Conservation (phyloP, 2,797 vertebrate genomes). For the Danio aesculapii region DNA sequence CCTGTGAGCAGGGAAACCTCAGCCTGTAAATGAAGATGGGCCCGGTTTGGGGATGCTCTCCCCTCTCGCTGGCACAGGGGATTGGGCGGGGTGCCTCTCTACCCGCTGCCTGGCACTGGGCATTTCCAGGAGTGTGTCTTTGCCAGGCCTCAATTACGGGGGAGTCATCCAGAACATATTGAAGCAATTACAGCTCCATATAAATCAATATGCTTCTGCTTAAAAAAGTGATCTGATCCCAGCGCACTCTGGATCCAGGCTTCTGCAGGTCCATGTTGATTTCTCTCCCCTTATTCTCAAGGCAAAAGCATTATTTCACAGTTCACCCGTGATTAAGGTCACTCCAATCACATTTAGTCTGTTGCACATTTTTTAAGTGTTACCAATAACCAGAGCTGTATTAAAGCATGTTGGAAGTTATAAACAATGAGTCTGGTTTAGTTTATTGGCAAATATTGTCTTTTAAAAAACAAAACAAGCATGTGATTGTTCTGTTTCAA, state of each 20-base stretch:
- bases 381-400: slow-evolving; percentile 1
- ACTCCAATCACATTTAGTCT: slow-evolving; percentile 4
- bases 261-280: slow-evolving; percentile 46
- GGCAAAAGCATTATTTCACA: slow-evolving; percentile 35
- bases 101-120: slow-evolving; percentile 74
- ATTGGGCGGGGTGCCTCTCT: slow-evolving; percentile 68
- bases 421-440: background rate
- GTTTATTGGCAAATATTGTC: background rate
- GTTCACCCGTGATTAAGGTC: slow-evolving; percentile 27
- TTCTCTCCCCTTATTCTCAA: slow-evolving; percentile 38
- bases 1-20: slow-evolving; percentile 22
- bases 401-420: background rate
- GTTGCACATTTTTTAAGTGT: background rate
- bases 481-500: too few species aligned
- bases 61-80: slow-evolving; percentile 47
- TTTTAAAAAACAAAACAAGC: too few species aligned
- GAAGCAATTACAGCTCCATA: slow-evolving; percentile 82
- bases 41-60: slow-evolving; percentile 51
- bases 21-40: slow-evolving; percentile 13
- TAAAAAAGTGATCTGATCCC: slow-evolving; percentile 63
- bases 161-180: slow-evolving; percentile 82
- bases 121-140: slow-evolving; percentile 73
- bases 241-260: slow-evolving; percentile 30
- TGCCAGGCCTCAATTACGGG: slow-evolving; percentile 81
- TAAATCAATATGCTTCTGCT: slow-evolving; percentile 78